Evolutionary conservation across 2,113 vertebrate genomes (phyloP).

Genomic region (Chitala chitala): DNA sequence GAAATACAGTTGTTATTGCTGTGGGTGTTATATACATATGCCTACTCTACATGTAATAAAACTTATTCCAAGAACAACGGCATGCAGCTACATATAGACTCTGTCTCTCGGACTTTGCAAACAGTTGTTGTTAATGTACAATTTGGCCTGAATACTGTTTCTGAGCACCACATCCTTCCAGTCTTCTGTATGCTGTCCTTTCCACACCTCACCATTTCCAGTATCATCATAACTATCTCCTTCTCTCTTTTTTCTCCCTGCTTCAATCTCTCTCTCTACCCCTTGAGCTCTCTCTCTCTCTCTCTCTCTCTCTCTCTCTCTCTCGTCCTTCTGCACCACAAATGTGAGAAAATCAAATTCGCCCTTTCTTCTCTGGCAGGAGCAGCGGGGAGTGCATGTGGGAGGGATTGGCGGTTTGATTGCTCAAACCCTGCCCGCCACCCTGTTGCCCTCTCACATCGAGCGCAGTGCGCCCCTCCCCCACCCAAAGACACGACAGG

Average conservation of each 20-base stretch:
- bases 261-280: neutral
- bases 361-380: slow-evolving; percentile 6
- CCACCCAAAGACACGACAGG: neutral
- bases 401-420: slow-evolving; percentile 20
- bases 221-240: neutral
- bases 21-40: no score
- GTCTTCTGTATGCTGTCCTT: neutral
- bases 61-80: no score
- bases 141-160: neutral
- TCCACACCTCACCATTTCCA: neutral
- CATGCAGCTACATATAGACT: no score
- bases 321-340: slow-evolving; percentile 13
- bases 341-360: slow-evolving; percentile 22
- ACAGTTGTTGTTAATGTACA: neutral
- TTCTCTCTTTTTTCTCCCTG: neutral
- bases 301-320: neutral
- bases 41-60: no score
- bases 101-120: neutral
- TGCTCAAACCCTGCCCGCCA: slow-evolving; percentile 15
- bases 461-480: neutral
- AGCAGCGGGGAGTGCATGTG: slow-evolving; percentile 15
- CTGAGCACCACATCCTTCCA: neutral
- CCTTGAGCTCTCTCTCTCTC: neutral
- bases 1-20: no score
- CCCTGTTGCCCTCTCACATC: slow-evolving; percentile 17